A percentile compares a stretch with the other conserved stretches of the same genome.
Evolutionary conservation across 2,797 vertebrate species (phyloP).

Genomic region (Anguilla anguilla): DNA sequence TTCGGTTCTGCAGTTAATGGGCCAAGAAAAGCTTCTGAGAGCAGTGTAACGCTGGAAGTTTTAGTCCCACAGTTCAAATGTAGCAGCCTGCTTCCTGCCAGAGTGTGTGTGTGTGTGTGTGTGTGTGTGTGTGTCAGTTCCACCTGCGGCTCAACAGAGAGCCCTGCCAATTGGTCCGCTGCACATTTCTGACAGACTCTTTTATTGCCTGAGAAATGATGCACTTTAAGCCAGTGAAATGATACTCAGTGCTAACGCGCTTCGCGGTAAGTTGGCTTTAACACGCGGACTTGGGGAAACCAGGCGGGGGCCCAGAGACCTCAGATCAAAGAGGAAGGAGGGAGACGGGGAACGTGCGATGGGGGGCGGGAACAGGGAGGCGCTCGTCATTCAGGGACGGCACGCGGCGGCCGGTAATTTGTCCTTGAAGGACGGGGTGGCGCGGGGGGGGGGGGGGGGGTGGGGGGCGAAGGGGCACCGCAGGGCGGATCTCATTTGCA

Average conservation of each 20-base stretch:
- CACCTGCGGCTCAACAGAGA: constrained; percentile 36
- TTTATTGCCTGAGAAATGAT: constrained; percentile 9
- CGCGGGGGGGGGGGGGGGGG: constrained; percentile 39
- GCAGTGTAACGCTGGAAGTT: constrained; percentile 13
- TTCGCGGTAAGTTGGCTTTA: constrained; percentile 14
- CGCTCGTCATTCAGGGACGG: constrained; percentile 51
- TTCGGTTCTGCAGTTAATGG: not conserved
- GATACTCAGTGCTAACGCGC: not conserved
- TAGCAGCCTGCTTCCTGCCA: constrained; percentile 11
- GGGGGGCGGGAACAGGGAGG: not conserved
- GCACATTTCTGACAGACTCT: constrained; percentile 7
- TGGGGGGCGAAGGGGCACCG: constrained; percentile 40
- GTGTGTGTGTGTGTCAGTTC: constrained; percentile 31
- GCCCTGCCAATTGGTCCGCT: not conserved
- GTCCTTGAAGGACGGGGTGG: constrained; percentile 64
- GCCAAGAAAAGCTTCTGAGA: constrained; percentile 3
- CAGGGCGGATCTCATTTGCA: constrained; percentile 71
- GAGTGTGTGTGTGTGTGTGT: constrained; percentile 18
- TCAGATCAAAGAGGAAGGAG: not conserved
- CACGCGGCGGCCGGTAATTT: constrained; percentile 45
- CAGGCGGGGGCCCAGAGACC: too few species aligned
- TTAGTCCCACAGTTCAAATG: constrained; percentile 1
- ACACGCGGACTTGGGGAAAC: not conserved
- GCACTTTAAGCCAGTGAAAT: constrained; percentile 22
- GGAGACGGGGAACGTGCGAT: not conserved